Evolutionary conservation across 1,140 invertebrate genomes (phyloP), one percentile per base, ranked within the genome.

Genomic region (Propsilocerus akamusi): DNA sequence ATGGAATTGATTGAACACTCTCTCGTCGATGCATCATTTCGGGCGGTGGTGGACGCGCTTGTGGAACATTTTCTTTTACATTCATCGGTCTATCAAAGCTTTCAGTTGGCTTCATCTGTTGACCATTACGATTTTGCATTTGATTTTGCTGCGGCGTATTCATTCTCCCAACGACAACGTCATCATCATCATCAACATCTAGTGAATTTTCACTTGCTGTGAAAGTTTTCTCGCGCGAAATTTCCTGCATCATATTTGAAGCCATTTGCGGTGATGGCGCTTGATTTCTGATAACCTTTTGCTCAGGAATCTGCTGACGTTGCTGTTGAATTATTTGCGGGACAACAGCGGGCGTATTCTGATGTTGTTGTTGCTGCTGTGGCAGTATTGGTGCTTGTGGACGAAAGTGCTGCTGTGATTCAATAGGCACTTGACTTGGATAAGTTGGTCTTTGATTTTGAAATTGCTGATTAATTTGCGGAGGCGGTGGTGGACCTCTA

Each of bases 131-230:
- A 48, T 20, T 26, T 57, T 49, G 50, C 55, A 8, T 52, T 50
- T 52, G 46, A 46, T n/a, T 7, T n/a, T n/a, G n/a, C n/a, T n/a
- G 53, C 5, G 62, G 63, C 2, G 62, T 65, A 6, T 58, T 50
- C 2, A 60, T 61, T 34, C 57, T 59, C 46, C 62, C 62, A 55
- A 65, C 60, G 26, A 64, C 53, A 48, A 65, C 62, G 53, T 64
- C 62, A 55, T 63, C 61, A 48, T 47, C 46, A 47, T 64, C 62
- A 14, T 62, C 59, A 32, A 60, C 57, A 28, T 22, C 24, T 12
- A 47, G 6, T 12, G 46, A 25, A 47, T 26, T 55, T 59, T 61
- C 48, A 55, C 47, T 32, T 57, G 61, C 32, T 61, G 59, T 25
- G 56, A 57, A 7, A 57, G 58, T 53, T 53, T 51, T n/a, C 55